Percentiles rank a stretch among this genome's conserved stretches.
Conservation (phyloP, 2,888 invertebrate species). For the Caenorhabditis panamensis region DNA sequence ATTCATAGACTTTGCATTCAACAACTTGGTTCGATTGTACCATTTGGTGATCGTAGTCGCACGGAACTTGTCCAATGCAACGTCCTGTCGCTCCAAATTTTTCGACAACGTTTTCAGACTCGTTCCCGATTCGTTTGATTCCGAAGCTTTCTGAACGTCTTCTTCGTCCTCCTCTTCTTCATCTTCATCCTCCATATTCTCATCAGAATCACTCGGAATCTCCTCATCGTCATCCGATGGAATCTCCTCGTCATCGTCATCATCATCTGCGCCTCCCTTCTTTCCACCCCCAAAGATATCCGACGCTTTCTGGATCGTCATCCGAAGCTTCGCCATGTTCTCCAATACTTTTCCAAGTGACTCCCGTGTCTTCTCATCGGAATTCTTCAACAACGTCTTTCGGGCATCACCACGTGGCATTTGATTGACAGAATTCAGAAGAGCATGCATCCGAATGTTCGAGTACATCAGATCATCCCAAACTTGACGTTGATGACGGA, state of each 20-base stretch:
- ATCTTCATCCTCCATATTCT: conserved; percentile 59
- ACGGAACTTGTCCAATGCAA: conserved; percentile 84
- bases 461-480: conserved; percentile 75
- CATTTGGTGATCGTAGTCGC: conserved; percentile 92
- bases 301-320: conserved; percentile 42
- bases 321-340: conserved; percentile 64
- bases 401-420: conserved; percentile 72
- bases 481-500: conserved; percentile 67
- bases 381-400: conserved; percentile 59
- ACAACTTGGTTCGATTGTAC: conserved; percentile 91
- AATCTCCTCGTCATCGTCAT: conserved; percentile 75
- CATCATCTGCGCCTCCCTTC: conserved; percentile 30
- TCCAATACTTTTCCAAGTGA: conserved; percentile 59
- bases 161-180: conserved; percentile 52
- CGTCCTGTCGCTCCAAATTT: conserved; percentile 27
- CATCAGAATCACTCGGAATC: conserved; percentile 76
- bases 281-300: conserved; percentile 28
- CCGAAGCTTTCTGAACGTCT: conserved; percentile 37
- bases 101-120: conserved; percentile 37
- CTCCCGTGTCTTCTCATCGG: conserved; percentile 64
- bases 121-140: conserved; percentile 14
- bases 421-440: conserved; percentile 71
- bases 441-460: conserved; percentile 71
- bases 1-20: conserved; percentile 84
- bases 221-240: conserved; percentile 74